Conservation (phyloP, 2,888 invertebrate genomes). For the Dysmachus trigonus region DNA sequence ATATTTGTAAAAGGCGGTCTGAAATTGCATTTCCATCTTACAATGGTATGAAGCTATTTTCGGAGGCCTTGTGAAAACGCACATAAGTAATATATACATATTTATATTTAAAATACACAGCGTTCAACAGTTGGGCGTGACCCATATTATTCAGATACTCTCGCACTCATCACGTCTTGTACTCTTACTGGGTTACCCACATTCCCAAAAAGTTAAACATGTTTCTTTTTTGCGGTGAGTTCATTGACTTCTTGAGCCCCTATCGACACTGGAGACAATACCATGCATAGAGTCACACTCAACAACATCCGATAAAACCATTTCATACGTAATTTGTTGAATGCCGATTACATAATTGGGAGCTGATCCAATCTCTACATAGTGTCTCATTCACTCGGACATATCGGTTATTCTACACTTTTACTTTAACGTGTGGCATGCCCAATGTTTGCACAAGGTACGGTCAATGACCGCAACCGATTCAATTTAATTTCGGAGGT, state of each 20-base stretch:
- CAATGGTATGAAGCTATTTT: not conserved
- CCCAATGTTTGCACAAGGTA: conserved; percentile 52
- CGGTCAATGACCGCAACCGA: conserved; percentile 53
- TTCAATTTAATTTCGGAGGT: conserved; percentile 40
- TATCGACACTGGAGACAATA: conserved; percentile 39
- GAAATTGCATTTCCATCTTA: not conserved
- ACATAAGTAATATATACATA: not conserved
- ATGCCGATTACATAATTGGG: conserved; percentile 43
- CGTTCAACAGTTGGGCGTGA: conserved; percentile 2
- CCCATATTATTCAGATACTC: conserved; percentile 15
- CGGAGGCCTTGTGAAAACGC: not conserved
- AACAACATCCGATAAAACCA: conserved; percentile 32
- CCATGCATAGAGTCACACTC: conserved; percentile 28
- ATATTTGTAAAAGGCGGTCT: not conserved
- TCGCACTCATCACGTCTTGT: conserved; percentile 38
- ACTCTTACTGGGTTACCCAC: conserved; percentile 54
- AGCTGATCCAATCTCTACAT: conserved; percentile 27
- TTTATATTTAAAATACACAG: not conserved
- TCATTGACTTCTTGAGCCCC: conserved; percentile 43
- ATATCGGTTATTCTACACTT: conserved; percentile 39
- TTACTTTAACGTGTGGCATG: conserved; percentile 29
- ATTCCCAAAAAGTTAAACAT: conserved; percentile 53
- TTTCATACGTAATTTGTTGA: conserved; percentile 45
- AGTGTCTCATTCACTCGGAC: conserved; percentile 29
- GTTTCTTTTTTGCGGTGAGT: conserved; percentile 44